Evolutionary conservation across 2,797 vertebrate species (phyloP).

Genomic region (Siniperca obscura): DNA sequence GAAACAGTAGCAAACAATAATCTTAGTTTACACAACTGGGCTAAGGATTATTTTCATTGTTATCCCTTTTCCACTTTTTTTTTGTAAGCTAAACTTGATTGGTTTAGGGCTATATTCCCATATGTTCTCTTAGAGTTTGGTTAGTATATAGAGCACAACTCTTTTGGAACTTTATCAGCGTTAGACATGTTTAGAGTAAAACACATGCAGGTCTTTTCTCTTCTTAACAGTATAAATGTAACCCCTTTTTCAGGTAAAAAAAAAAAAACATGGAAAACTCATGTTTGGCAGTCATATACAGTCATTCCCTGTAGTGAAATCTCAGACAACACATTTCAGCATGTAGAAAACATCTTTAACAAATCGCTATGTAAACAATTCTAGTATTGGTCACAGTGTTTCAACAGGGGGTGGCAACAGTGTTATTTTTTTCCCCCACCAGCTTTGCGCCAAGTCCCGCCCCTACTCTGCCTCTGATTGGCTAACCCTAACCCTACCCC

Average conservation of each 20-base stretch:
- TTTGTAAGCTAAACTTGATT: background rate
- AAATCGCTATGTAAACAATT: constrained; percentile 73
- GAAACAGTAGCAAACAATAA: constrained; percentile 1
- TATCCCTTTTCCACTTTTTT: background rate
- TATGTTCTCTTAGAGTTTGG: constrained; percentile 15
- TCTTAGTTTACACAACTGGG: constrained; percentile 9
- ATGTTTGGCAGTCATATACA: constrained; percentile 40
- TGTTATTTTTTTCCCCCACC: no score
- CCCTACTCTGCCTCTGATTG: no score
- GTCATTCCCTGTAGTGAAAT: constrained; percentile 65
- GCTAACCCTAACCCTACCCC: no score
- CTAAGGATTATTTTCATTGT: background rate
- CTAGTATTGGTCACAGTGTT: constrained; percentile 65
- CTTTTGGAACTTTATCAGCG: constrained; percentile 3
- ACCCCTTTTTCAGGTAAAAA: constrained; percentile 31
- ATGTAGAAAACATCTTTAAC: constrained; percentile 61
- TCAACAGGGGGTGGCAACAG: constrained; percentile 37
- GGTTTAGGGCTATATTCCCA: background rate
- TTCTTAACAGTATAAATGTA: constrained; percentile 22
- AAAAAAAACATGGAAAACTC: constrained; percentile 38
- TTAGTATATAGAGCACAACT: constrained; percentile 21
- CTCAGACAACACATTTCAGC: constrained; percentile 54
- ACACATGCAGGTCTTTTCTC: constrained; percentile 37
- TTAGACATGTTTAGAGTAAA: constrained; percentile 29
- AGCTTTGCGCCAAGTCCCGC: no score